phyloP scores from a whole-genome alignment of 2,797 vertebrate species.

The Syndactyla subalaris region DNA sequence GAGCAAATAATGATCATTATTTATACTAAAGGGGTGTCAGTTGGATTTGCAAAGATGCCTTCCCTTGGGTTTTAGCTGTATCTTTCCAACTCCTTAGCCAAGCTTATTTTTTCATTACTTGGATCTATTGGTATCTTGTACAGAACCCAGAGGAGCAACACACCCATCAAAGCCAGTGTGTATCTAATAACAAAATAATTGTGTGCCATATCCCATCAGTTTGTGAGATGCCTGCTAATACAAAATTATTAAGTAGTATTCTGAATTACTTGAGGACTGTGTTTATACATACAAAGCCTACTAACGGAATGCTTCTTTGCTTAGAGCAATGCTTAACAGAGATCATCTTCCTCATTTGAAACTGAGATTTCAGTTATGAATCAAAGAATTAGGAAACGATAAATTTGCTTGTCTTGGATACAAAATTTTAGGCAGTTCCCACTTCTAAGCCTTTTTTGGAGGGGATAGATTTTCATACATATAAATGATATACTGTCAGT shows the following conservation, averaged over 20 bases:
- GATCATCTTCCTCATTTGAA: constrained; percentile 23
- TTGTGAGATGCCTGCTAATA: neutral
- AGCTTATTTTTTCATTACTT: neutral
- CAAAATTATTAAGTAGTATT: neutral
- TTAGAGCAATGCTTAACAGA: neutral
- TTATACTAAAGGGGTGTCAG: neutral
- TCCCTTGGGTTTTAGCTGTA: neutral
- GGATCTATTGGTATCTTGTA: neutral
- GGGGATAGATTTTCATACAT: neutral
- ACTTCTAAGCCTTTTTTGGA: neutral
- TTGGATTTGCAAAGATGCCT: neutral
- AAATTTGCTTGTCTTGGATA: constrained; percentile 1
- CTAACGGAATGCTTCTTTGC: neutral
- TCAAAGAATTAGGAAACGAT: constrained; percentile 38
- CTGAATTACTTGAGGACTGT: neutral
- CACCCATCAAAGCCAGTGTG: neutral
- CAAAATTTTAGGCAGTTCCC: neutral
- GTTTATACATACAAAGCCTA: neutral
- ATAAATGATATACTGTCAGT: neutral
- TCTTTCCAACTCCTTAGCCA: neutral
- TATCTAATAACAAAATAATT: neutral
- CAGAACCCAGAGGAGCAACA: neutral
- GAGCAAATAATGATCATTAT: neutral
- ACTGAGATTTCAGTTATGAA: constrained; percentile 35
- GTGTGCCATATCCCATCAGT: neutral